Conservation (phyloP, 2,113 vertebrate genomes). For the Epinephelus lanceolatus region DNA sequence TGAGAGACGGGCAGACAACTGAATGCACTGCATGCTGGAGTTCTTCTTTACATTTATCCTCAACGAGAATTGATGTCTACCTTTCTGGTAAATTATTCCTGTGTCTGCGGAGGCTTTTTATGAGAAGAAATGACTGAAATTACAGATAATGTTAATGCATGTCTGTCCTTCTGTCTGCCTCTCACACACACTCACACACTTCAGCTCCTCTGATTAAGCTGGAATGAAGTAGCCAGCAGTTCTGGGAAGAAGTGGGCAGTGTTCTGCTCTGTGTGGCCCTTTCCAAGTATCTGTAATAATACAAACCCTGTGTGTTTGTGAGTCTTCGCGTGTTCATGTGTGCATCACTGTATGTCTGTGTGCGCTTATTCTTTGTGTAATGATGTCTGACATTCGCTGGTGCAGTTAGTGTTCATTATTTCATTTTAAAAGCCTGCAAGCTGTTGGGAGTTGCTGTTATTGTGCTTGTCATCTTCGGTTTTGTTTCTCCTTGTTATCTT, state of each 20-base stretch:
- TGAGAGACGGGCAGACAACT: neutral
- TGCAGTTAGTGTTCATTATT: slow-evolving; percentile 40
- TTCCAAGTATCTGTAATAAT: slow-evolving; percentile 58
- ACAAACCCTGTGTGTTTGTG: slow-evolving; percentile 23
- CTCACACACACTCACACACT: slow-evolving; percentile 7
- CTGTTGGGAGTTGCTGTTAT: slow-evolving; percentile 1
- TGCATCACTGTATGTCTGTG: slow-evolving; percentile 13
- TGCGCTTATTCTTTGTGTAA: slow-evolving; percentile 20
- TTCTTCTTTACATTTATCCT: slow-evolving; percentile 29
- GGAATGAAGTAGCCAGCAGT: slow-evolving; percentile 53
- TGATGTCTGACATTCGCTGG: slow-evolving; percentile 36
- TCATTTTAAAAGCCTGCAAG: slow-evolving; percentile 43
- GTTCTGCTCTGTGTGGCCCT: slow-evolving; percentile 26
- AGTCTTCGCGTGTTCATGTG: slow-evolving; percentile 19
- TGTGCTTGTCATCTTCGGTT: neutral
- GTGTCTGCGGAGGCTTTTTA: neutral
- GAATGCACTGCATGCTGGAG: slow-evolving; percentile 22
- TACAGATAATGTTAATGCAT: neutral
- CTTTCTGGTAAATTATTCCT: slow-evolving; percentile 6
- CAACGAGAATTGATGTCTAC: slow-evolving; percentile 9
- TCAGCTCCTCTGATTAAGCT: slow-evolving; percentile 50
- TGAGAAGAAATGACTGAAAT: neutral
- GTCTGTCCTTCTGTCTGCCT: slow-evolving; percentile 17
- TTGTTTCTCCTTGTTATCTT: neutral
- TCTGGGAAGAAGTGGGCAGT: slow-evolving; percentile 66